Evolutionary conservation across 2,113 vertebrate genomes (phyloP).

Genomic region (Anarhynchus alexandrinus): DNA sequence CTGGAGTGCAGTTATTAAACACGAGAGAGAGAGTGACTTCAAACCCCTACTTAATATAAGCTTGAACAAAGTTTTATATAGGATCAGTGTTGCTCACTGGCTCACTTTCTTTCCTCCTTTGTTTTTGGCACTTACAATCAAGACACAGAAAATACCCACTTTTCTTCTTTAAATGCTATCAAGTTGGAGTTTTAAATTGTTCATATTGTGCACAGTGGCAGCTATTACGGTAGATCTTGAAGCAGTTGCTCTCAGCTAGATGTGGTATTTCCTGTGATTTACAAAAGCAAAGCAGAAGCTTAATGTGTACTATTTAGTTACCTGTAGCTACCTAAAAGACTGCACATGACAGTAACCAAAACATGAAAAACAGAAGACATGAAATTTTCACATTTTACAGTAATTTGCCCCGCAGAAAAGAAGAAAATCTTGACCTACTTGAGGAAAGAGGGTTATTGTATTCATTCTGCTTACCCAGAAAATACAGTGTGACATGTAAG

Average conservation of each 20-base stretch:
- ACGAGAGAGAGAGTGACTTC: neutral
- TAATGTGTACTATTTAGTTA: neutral
- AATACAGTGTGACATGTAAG: conserved; percentile 38
- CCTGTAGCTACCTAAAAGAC: conserved; percentile 5
- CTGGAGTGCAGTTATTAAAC: neutral
- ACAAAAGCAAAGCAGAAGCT: neutral
- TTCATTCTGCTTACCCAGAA: conserved; percentile 25
- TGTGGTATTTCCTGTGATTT: neutral
- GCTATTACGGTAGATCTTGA: neutral
- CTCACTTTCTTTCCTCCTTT: neutral
- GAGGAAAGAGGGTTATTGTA: conserved; percentile 36
- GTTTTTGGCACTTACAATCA: neutral
- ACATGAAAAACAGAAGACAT: neutral
- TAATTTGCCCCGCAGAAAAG: neutral
- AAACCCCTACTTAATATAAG: neutral
- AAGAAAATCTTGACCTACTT: conserved; percentile 56
- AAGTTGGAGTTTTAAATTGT: neutral
- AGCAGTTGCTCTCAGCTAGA: neutral
- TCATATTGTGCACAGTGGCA: neutral
- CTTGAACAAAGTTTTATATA: neutral
- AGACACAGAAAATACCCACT: neutral
- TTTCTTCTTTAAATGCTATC: neutral
- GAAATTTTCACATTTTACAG: neutral
- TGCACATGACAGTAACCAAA: neutral
- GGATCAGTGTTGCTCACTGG: neutral